These are phyloP conservation scores for Diplazon laetatorius DNA, from an alignment of 2,888 invertebrate genomes.

Conservation along the genomic window DNA sequence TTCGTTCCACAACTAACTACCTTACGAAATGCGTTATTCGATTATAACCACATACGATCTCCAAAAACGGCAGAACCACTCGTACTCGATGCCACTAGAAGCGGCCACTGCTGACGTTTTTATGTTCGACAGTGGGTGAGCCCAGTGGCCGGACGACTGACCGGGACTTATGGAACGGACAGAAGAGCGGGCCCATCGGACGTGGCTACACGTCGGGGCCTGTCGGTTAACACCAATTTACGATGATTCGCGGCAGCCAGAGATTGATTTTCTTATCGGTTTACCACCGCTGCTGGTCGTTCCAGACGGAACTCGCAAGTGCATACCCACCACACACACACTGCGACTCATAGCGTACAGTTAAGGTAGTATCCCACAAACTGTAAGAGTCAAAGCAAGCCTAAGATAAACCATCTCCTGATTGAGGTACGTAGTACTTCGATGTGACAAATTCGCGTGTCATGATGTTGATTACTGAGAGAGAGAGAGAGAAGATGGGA, in stretches of 20 bases:
- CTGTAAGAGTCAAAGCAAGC: too few species aligned
- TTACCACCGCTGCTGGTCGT: slow-evolving; percentile 41
- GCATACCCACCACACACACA: slow-evolving; percentile 23
- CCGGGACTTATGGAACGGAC: slow-evolving; percentile 37
- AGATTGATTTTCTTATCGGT: slow-evolving; percentile 75
- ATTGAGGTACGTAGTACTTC: too few species aligned
- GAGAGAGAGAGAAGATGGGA: too few species aligned
- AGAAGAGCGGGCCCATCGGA: slow-evolving; percentile 37
- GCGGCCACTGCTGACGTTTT: slow-evolving; percentile 74
- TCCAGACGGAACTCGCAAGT: slow-evolving; percentile 46
- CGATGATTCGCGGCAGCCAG: slow-evolving; percentile 75
- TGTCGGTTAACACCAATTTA: slow-evolving; percentile 77
- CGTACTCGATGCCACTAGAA: slow-evolving; percentile 39
- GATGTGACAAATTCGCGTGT: too few species aligned
- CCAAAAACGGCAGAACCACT: slow-evolving; percentile 42
- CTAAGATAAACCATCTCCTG: too few species aligned
- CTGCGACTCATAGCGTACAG: too few species aligned
- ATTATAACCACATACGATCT: slow-evolving; percentile 38
- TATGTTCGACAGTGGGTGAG: slow-evolving; percentile 69
- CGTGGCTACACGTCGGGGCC: slow-evolving; percentile 65
- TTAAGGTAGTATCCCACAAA: too few species aligned
- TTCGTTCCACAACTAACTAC: slow-evolving; percentile 35
- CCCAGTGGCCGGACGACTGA: slow-evolving; percentile 51
- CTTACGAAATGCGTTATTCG: slow-evolving; percentile 52
- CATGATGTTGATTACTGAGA: too few species aligned